phyloP scores from a whole-genome alignment of 2,888 invertebrate species.

The Ceraclea dissimilis region DNA sequence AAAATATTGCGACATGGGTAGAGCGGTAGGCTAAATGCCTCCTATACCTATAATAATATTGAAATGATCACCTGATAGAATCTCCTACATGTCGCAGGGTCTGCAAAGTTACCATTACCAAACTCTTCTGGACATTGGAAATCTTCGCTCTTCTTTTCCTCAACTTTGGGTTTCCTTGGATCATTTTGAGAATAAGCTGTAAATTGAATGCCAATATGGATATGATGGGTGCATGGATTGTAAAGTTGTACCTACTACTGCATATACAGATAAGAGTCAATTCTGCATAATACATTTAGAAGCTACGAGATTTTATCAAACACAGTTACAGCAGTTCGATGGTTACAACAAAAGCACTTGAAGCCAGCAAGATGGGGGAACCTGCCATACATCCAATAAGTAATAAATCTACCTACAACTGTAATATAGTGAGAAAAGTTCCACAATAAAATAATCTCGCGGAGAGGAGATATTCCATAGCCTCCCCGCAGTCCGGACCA shows the following conservation, averaged over 20 bases:
- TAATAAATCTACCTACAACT: too few species aligned
- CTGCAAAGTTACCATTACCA: constrained; percentile 84
- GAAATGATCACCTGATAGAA: constrained; percentile 95
- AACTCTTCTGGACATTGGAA: constrained; percentile 74
- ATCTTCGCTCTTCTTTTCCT: constrained; percentile 55
- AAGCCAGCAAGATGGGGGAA: too few species aligned
- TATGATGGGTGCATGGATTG: background rate
- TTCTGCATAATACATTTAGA: background rate
- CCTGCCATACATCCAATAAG: too few species aligned
- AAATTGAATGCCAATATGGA: too few species aligned
- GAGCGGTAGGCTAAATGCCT: too few species aligned
- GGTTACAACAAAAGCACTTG: too few species aligned
- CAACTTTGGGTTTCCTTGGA: constrained; percentile 28
- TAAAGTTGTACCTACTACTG: background rate
- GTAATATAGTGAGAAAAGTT: too few species aligned
- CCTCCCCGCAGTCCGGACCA: too few species aligned
- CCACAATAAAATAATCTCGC: too few species aligned
- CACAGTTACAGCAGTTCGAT: too few species aligned
- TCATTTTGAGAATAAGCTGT: constrained; percentile 17
- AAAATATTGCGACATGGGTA: background rate
- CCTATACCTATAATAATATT: too few species aligned
- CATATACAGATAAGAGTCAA: background rate
- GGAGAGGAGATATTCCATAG: too few species aligned
- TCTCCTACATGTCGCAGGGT: constrained; percentile 78
- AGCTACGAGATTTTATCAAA: background rate